These are phyloP conservation scores for Bactericera cockerelli DNA, from an alignment of 1,140 invertebrate genomes.

Conservation along the genomic window DNA sequence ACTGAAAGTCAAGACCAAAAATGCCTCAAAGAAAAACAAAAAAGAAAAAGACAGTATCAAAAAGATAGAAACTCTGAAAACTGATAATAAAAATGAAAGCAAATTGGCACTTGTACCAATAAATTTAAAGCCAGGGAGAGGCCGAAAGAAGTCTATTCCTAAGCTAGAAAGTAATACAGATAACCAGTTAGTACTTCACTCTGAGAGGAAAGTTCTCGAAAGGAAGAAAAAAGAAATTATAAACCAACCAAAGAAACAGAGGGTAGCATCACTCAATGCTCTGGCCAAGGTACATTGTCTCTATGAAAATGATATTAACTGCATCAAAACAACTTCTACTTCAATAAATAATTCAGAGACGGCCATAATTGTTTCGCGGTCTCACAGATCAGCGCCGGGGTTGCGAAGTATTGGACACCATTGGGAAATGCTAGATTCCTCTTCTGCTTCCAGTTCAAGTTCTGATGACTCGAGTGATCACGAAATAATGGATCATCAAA, in stretches of 20 bases:
- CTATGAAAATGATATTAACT: conserved; percentile 58
- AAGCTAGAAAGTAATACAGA: conserved; percentile 20
- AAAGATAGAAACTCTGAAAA: conserved; percentile 15
- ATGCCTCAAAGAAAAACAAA: not conserved
- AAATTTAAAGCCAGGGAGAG: conserved; percentile 17
- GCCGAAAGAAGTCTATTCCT: conserved; percentile 17
- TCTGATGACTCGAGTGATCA: conserved; percentile 31
- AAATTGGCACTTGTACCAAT: conserved; percentile 6
- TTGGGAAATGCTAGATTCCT: conserved; percentile 53
- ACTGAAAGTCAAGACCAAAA: conserved; percentile 27
- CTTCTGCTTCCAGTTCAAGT: conserved; percentile 36
- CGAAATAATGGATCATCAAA: conserved; percentile 30
- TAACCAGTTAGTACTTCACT: conserved; percentile 23
- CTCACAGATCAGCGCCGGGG: conserved; percentile 39
- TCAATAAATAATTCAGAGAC: conserved; percentile 10
- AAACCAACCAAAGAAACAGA: conserved; percentile 56
- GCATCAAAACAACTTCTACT: conserved; percentile 15
- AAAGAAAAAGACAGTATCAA: too few relatives aligned
- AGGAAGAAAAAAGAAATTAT: conserved; percentile 39
- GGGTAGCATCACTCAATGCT: conserved; percentile 77
- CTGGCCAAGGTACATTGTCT: conserved; percentile 81
- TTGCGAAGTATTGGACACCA: conserved; percentile 60
- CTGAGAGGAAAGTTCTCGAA: conserved; percentile 30
- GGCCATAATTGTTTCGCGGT: not conserved
- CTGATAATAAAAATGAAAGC: conserved; percentile 15